phyloP scores from a whole-genome alignment of 2,888 invertebrate genomes.

The Iphiclides podalirius region DNA sequence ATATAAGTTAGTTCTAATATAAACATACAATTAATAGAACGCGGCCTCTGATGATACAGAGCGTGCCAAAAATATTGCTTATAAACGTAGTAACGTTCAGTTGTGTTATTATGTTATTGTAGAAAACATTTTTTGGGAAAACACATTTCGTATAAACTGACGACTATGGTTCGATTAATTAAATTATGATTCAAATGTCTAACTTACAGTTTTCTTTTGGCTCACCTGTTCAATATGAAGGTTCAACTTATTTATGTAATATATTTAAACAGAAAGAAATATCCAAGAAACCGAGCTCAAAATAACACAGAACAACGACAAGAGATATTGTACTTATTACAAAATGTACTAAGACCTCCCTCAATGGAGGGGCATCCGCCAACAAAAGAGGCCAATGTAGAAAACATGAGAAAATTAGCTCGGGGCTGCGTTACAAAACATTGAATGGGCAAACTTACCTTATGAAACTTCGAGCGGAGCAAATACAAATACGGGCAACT shows the following conservation, averaged over 20 bases:
- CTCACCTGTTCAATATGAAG: no score
- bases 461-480: conserved; percentile 34
- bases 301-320: neutral
- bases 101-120: no score
- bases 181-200: no score
- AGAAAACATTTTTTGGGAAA: no score
- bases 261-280: neutral
- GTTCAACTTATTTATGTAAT: neutral
- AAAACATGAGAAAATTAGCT: conserved; percentile 28
- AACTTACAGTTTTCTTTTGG: no score
- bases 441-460: conserved; percentile 34
- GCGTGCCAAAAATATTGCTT: no score
- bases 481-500: conserved; percentile 26
- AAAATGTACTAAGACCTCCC: conserved; percentile 8
- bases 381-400: conserved; percentile 21
- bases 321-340: neutral
- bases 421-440: conserved; percentile 28
- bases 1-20: no score
- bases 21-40: no score
- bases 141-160: no score
- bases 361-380: neutral
- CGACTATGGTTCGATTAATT: no score
- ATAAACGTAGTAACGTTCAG: no score
- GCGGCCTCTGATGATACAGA: no score
- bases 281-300: neutral